Evolutionary conservation across 2,888 invertebrate species (phyloP), one percentile per base, ranked within the genome.

Genomic region (Hymenopus coronatus): DNA sequence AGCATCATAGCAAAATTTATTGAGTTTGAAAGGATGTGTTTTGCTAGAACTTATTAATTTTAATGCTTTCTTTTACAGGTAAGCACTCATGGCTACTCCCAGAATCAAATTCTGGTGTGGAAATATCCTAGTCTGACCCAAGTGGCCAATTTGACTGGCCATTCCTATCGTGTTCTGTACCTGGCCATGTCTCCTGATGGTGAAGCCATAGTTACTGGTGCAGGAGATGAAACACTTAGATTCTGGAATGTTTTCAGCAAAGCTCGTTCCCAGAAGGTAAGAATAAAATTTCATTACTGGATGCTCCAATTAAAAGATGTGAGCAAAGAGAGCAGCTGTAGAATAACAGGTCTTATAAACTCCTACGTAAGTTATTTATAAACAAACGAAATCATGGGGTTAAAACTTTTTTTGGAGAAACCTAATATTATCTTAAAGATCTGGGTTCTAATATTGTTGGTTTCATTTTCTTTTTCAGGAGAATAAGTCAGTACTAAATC

Each of bases 241-340:
- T 99, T 99, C 93, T 99, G 99, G 99, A 99, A 99, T 94, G 99
- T 99, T 0, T 99, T 99, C 94, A 98, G 98, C 92, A 99, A 99
- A 94, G 98, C 98, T 27, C 96, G 98, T 82, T 98, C 98, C 89
- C 98, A 98, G 92, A 98, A 97, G 92, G 92, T 92, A 91, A 89
- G 86, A 33, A 33, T 1, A 12, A 15, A 20, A 2, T 70, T 70
- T 70, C 54, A 70, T 20, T 70, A 20, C 12, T 40, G 40, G 2
- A 40, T 40, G 40, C 40, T 40, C 12, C 12, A 12, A 12, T 40
- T 12, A 40, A 1, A 40, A 1, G 6, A 4, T 30, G 4, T 33
- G 33, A 33, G 7, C 33, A 12, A 12, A 12, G 40, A 40, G 40
- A 40, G 12, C 40, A 40, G 8, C 6, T 40, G 12, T 40, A 40